Evolutionary conservation across 2,888 invertebrate species (phyloP), one percentile per base, ranked within the genome.

Genomic region (Agonopterix arenella): DNA sequence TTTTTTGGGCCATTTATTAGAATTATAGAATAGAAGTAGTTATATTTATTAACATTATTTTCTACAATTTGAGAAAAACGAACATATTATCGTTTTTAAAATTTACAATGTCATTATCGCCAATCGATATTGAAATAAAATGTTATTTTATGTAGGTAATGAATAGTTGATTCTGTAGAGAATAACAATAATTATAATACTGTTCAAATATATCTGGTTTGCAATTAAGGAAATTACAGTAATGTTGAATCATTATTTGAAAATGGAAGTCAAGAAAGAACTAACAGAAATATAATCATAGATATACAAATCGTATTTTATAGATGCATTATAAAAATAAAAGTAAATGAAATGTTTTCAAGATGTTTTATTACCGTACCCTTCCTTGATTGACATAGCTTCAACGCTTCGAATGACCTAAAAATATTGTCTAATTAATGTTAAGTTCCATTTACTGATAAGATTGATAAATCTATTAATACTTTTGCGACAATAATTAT

Each of bases 221-320:
- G 5, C 5, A 28, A 28, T 28, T 28, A 28, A 28, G 28, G 5
- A 28, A 5, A 28, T 28, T 28, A 28, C 7, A 7, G 7, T 28
- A 28, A 28, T 28, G 28, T 7, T 28, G 28, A 28, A 28, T 28
- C 28, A 28, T 28, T 28, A 28, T 28, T 28, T 28, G 28, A 28
- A 28, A 28, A 28, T 28, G 28, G 5, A 28, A 28, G 58, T 54
- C 45, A 11, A 37, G 16, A 7, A 46, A 46, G 11, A 41, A 67
- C 63, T 73, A 80, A 76, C 71, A 72, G 61, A 55, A 68, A 5
- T 70, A 73, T 71, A 73, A 76, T 79, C 74, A 77, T 73, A 76
- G 73, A 75, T 77, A 80, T 73, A 79, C 73, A 80, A 73, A 79
- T 70, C 76, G 80, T 84, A 83, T 81, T 81, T 77, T 81, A 83